Evolutionary conservation across 2,888 invertebrate species (phyloP).

Genomic region (Leptinotarsa haldemani): DNA sequence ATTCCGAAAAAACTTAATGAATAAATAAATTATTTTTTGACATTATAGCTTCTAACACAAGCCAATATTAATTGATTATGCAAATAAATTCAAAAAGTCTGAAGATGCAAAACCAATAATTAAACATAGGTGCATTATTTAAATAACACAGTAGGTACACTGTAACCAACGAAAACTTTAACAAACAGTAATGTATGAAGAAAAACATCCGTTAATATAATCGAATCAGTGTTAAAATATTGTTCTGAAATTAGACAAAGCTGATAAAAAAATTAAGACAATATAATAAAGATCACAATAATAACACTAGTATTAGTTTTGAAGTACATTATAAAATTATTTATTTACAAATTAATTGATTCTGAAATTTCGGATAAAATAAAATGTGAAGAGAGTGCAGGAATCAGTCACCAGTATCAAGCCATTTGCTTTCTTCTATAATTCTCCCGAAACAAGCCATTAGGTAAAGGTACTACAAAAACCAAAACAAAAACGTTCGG

Average conservation of each 20-base stretch:
- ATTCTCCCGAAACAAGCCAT: slow-evolving; percentile 96
- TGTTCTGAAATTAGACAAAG: slow-evolving; percentile 2
- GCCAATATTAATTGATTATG: too few relatives aligned
- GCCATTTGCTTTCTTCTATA: slow-evolving; percentile 91
- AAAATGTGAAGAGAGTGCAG: slow-evolving; percentile 18
- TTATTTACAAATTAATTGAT: slow-evolving; percentile 34
- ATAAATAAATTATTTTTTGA: too few relatives aligned
- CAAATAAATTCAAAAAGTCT: too few relatives aligned
- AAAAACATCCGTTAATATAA: not conserved
- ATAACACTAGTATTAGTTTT: slow-evolving; percentile 11
- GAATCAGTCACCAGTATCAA: slow-evolving; percentile 82
- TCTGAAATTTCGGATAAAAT: slow-evolving; percentile 23
- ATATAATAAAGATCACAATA: slow-evolving; percentile 17
- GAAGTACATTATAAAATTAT: slow-evolving; percentile 8
- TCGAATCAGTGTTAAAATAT: not conserved
- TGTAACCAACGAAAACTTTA: too few relatives aligned
- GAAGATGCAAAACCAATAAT: too few relatives aligned
- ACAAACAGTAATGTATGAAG: too few relatives aligned
- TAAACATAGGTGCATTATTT: too few relatives aligned
- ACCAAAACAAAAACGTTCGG: slow-evolving; percentile 34
- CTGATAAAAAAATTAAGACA: slow-evolving; percentile 2
- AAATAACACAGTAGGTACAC: too few relatives aligned
- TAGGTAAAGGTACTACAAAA: slow-evolving; percentile 85
- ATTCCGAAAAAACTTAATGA: too few relatives aligned
- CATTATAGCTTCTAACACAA: too few relatives aligned